These are phyloP conservation scores for Ceuthmochares aereus DNA, from an alignment of 2,113 vertebrate genomes.

Conservation along the genomic window DNA sequence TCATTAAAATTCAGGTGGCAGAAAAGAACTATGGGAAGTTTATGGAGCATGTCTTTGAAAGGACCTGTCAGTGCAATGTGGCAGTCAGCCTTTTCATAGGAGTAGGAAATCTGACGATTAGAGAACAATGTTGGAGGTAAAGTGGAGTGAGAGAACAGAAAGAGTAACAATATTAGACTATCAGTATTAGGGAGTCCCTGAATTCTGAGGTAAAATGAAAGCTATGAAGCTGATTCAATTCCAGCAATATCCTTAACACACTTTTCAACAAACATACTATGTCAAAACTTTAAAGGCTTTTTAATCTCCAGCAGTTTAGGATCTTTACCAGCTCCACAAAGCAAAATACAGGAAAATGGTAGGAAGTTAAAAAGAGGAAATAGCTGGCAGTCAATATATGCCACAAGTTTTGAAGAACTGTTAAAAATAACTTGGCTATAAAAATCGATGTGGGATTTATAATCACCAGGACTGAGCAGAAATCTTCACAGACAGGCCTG, in stretches of 20 bases:
- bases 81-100: neutral
- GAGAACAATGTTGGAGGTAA: neutral
- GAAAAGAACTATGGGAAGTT: neutral
- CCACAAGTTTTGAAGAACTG: neutral
- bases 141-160: neutral
- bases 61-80: constrained; percentile 29
- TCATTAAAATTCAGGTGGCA: neutral
- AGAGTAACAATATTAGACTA: neutral
- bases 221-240: neutral
- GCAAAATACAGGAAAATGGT: neutral
- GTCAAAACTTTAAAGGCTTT: neutral
- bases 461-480: neutral
- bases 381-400: neutral
- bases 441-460: neutral
- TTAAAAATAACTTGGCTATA: neutral
- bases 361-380: neutral
- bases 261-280: neutral
- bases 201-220: neutral
- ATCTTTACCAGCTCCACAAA: neutral
- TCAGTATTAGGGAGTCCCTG: neutral
- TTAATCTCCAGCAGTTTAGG: neutral
- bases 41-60: neutral
- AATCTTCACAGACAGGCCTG: neutral
- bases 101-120: neutral
- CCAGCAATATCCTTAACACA: neutral